These are phyloP conservation scores for Cerceris rybyensis DNA, from an alignment of 2,888 invertebrate species.

Conservation along the genomic window DNA sequence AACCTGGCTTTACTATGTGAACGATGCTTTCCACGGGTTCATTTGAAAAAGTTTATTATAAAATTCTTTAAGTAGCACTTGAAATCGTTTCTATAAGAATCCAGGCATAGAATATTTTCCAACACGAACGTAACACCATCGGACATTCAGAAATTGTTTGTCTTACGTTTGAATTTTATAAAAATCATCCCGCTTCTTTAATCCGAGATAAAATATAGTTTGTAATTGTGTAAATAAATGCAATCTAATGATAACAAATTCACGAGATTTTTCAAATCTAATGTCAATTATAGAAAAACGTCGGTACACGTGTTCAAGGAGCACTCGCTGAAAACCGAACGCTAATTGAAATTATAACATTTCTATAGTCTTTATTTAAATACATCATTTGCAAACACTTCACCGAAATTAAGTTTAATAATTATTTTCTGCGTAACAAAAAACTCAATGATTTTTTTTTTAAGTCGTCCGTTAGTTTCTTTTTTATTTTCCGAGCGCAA, in stretches of 20 bases:
- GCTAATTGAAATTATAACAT: no score
- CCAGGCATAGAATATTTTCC: background rate
- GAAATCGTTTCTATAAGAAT: background rate
- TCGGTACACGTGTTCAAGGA: no score
- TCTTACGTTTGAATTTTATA: constrained; percentile 32
- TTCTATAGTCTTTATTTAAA: no score
- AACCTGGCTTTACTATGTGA: background rate
- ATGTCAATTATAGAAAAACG: no score
- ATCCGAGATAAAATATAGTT: background rate
- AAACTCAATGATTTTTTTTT: no score
- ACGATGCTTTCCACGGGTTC: background rate
- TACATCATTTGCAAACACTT: constrained; percentile 5
- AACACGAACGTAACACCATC: background rate
- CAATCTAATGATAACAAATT: no score
- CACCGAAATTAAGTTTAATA: constrained; percentile 4
- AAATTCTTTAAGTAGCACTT: background rate
- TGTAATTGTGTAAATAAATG: background rate
- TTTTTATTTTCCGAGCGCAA: background rate
- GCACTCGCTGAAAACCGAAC: no score
- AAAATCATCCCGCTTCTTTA: constrained; percentile 6
- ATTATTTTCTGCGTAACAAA: background rate
- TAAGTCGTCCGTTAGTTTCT: background rate
- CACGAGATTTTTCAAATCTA: no score
- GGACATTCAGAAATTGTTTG: background rate
- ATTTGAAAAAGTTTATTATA: background rate